Conservation (phyloP, 1,140 invertebrate genomes). For the Drosophila biarmipes region DNA sequence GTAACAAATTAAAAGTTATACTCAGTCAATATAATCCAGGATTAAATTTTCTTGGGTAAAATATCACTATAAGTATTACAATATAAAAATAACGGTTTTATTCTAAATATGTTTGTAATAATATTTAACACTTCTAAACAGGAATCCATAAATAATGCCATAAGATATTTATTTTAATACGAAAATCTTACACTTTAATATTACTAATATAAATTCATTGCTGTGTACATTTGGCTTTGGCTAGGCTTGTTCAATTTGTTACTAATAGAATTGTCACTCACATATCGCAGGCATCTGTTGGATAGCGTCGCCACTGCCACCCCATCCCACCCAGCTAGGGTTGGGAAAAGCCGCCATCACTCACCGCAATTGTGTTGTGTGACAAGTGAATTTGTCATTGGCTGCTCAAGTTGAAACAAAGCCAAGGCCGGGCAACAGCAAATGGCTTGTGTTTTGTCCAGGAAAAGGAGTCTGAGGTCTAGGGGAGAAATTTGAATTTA, state of each 20-base stretch:
- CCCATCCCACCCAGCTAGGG: constrained; percentile 14
- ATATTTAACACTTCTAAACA: no score
- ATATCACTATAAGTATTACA: no score
- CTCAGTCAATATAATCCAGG: no score
- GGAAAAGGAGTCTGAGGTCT: constrained; percentile 2
- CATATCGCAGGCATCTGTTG: constrained; percentile 67
- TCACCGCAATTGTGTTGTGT: constrained; percentile 74
- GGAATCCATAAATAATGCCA: no score
- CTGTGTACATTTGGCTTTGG: constrained; percentile 5
- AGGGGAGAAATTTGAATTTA: constrained; percentile 54
- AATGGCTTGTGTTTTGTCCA: constrained; percentile 36
- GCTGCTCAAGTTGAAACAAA: constrained; percentile 71
- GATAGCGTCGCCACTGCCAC: constrained; percentile 20
- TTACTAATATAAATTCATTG: no score
- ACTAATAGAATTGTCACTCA: constrained; percentile 79
- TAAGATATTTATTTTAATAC: no score
- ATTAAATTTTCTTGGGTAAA: no score
- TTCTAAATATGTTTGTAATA: no score
- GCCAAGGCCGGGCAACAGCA: constrained; percentile 59
- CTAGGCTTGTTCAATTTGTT: constrained; percentile 61
- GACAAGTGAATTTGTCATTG: constrained; percentile 78
- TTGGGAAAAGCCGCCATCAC: constrained; percentile 35
- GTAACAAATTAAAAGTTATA: no score
- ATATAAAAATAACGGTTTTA: no score
- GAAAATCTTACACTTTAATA: no score